Conservation (phyloP, 2,113 vertebrate genomes). For the Orthonyx spaldingii region DNA sequence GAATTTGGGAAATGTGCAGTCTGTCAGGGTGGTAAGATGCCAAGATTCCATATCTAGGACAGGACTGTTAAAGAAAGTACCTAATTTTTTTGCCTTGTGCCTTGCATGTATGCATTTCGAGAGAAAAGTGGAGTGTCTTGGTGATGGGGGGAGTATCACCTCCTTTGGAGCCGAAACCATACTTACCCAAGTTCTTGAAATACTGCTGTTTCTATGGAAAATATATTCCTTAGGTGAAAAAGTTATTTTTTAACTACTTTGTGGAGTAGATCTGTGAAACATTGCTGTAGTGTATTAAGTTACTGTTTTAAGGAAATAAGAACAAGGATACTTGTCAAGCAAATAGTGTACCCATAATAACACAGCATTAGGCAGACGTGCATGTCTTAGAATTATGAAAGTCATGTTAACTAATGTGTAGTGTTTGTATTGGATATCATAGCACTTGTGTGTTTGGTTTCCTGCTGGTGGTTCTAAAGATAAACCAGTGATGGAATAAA, state of each 20-base stretch:
- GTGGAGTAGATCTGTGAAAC: not conserved
- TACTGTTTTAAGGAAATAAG: not conserved
- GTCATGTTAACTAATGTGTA: not conserved
- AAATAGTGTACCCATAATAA: not conserved
- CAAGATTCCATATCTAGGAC: not conserved
- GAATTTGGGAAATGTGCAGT: conserved; percentile 30
- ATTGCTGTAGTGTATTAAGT: not conserved
- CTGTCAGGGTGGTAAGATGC: conserved; percentile 5
- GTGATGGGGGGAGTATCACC: not conserved
- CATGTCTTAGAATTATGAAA: not conserved
- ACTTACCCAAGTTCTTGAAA: not conserved
- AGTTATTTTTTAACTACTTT: not conserved
- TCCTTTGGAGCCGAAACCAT: not conserved
- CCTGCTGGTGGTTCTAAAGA: not conserved
- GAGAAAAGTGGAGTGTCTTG: not conserved
- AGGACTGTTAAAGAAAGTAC: not conserved
- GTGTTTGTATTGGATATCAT: not conserved
- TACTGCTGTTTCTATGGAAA: not conserved
- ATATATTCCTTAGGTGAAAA: not conserved
- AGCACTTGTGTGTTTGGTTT: not conserved
- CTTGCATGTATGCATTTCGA: not conserved
- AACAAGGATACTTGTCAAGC: not conserved
- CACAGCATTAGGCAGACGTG: not conserved
- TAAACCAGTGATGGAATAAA: not conserved
- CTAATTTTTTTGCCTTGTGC: not conserved